A percentile compares a stretch with the other conserved stretches of the same genome.
phyloP scores from a whole-genome alignment of 2,797 vertebrate species.

The Threskiornis aethiopicus region DNA sequence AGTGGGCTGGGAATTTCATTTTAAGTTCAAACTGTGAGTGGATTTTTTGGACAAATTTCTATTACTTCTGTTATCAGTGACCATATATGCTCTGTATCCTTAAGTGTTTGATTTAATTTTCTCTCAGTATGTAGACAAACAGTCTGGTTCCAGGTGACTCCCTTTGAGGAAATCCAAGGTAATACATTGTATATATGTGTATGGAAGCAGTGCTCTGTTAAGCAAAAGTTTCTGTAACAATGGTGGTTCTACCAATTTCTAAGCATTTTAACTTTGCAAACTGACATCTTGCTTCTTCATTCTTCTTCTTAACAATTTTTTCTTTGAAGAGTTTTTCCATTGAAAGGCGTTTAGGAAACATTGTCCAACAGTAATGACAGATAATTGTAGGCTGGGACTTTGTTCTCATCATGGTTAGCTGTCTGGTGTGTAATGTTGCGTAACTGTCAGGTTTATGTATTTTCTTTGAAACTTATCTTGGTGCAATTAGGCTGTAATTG shows the following conservation, averaged over 20 bases:
- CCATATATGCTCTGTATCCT: background rate
- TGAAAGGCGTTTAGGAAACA: background rate
- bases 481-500: background rate
- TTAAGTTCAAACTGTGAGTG: background rate
- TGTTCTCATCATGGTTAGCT: background rate
- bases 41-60: background rate
- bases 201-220: background rate
- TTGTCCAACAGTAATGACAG: background rate
- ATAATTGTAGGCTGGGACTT: background rate
- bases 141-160: background rate
- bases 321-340: background rate
- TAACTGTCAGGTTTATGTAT: background rate
- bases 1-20: background rate
- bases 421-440: background rate
- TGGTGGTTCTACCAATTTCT: background rate
- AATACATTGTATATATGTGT: background rate
- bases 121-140: background rate
- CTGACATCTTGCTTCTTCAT: background rate
- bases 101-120: background rate
- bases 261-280: background rate
- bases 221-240: background rate
- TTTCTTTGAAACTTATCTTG: background rate
- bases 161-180: background rate
- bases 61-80: background rate
- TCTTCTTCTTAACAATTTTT: background rate